Conservation (phyloP, 2,797 vertebrate species). For the Falco cherrug region DNA sequence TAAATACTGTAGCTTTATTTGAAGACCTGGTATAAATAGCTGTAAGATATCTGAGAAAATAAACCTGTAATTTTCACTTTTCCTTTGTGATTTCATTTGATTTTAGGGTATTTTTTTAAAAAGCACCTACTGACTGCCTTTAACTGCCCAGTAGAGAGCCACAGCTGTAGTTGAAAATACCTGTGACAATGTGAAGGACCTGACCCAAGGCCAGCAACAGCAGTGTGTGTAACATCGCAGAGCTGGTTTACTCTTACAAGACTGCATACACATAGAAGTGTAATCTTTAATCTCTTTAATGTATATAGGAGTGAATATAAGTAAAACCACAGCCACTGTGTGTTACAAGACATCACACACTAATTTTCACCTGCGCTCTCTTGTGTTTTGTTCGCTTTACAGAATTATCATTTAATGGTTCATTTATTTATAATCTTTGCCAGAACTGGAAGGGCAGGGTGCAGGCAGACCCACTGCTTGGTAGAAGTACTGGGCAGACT, state of each 20-base stretch:
- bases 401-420: neutral
- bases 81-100: neutral
- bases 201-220: neutral
- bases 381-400: neutral
- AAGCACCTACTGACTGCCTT: neutral
- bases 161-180: neutral
- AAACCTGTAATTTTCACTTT: neutral
- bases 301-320: neutral
- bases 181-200: neutral
- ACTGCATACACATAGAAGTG: neutral
- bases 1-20: neutral
- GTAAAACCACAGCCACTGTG: neutral
- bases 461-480: neutral
- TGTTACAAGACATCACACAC: neutral
- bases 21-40: neutral
- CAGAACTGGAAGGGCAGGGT: neutral
- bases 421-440: neutral
- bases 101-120: neutral
- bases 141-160: neutral
- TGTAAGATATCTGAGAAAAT: neutral
- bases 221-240: neutral
- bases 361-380: neutral
- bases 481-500: neutral
- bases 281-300: neutral
- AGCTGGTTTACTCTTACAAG: neutral